Evolutionary conservation across 92 coral and sea anemone genomes (phyloP), one percentile per base, ranked within the genome.

Genomic region (Pocillopora meandrina): DNA sequence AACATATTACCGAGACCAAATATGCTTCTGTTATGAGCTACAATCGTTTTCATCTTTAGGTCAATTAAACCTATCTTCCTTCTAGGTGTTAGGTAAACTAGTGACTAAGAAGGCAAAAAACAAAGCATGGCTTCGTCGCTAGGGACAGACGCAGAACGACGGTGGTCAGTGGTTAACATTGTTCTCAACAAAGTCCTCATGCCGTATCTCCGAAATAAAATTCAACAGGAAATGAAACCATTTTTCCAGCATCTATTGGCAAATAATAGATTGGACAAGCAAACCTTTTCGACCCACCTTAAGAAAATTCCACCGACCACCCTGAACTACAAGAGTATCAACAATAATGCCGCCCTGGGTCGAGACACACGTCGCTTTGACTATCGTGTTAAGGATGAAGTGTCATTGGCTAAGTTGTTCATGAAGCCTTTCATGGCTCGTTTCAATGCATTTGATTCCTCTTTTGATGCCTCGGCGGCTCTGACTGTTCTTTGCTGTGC

Each of bases 341-440:
- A 89, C 78, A 79, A 56, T 65, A 56, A 88, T 72, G 31, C 60
- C 47, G 63, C 78, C 61, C 34, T 59, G 47, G 73, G 26, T 72
- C 81, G 72, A 35, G 8, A 72, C 34, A 33, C 47, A 6, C 80
- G 68, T 20, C 57, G 14, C 56, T 84, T 78, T 34, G 84, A 84
- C 69, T 83, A 85, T 61, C 75, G 66, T 26, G 84, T 83, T 19
- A 55, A 57, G 17, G 73, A 87, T 9, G 82, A 63, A 66, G 83
- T 78, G 52, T 82, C 84, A 34, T 64, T 89, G n/a, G 90, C 92
- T 23, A 89, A 89, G 79, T 23, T 90, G 82, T 90, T 80, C 61
- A 62, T 90, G 56, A 85, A 90, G 59, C 86, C 93, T 49, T 85
- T 75, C 68, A 90, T 90, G 88, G 93, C 88, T 19, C 78, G 82